These are phyloP conservation scores for Minunthozetes semirufus DNA, from an alignment of 2,888 invertebrate species.

Conservation along the genomic window DNA sequence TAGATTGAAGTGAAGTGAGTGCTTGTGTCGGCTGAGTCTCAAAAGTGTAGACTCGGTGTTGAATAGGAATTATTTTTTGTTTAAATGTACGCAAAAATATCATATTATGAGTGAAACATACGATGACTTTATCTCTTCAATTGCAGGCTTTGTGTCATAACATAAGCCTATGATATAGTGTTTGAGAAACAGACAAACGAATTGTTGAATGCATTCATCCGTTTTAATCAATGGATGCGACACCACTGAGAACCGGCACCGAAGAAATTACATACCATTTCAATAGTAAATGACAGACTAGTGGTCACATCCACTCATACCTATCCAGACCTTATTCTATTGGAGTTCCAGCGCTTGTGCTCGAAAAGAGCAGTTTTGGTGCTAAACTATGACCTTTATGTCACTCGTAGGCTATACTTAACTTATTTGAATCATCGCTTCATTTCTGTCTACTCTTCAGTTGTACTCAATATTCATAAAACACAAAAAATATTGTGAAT, in stretches of 20 bases:
- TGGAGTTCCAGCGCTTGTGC: too few species aligned
- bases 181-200: neutral
- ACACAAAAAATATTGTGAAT: neutral
- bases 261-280: conserved; percentile 17
- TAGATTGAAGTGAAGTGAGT: neutral
- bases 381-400: conserved; percentile 1
- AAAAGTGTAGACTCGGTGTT: conserved; percentile 9
- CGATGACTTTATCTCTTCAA: conserved; percentile 24
- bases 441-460: neutral
- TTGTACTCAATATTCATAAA: conserved; percentile 8
- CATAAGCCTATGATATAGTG: neutral
- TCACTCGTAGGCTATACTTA: conserved; percentile 1
- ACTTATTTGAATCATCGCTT: conserved; percentile 14
- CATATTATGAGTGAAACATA: conserved; percentile 21
- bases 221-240: conserved; percentile 29
- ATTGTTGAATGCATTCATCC: conserved; percentile 30
- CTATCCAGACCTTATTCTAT: neutral
- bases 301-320: neutral
- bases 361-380: neutral
- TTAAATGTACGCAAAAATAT: conserved; percentile 23
- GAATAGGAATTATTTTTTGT: conserved; percentile 26
- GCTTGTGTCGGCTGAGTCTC: neutral
- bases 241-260: conserved; percentile 24
- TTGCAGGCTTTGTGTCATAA: conserved; percentile 28
- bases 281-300: conserved; percentile 28